Conservation (phyloP, 2,888 invertebrate genomes). For the Chloroclysta siterata region DNA sequence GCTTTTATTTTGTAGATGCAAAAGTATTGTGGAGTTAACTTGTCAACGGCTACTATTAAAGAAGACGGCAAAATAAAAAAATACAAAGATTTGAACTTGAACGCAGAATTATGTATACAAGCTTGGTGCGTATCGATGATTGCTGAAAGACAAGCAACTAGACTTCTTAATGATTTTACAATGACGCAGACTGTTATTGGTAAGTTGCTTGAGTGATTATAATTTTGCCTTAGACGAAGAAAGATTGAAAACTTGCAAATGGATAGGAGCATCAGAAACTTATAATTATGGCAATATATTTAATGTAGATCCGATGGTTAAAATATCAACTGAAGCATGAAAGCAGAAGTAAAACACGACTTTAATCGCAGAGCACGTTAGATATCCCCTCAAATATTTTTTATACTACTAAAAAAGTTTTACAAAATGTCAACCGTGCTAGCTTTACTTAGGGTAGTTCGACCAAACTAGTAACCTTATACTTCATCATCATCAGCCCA, state of each 20-base stretch:
- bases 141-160: constrained; percentile 67
- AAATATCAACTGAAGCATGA: too few species aligned
- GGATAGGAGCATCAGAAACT: too few species aligned
- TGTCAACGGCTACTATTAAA: constrained; percentile 47
- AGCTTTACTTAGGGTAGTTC: too few species aligned
- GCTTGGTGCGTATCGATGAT: constrained; percentile 75
- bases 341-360: too few species aligned
- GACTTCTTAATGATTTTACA: constrained; percentile 38
- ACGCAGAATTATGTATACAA: constrained; percentile 65
- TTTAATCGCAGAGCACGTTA: too few species aligned
- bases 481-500: too few species aligned
- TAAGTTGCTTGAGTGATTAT: constrained; percentile 27
- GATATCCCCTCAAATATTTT: too few species aligned
- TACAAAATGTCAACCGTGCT: too few species aligned
- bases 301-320: too few species aligned
- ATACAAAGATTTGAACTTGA: constrained; percentile 53
- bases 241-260: background rate
- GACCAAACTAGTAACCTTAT: too few species aligned
- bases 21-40: constrained; percentile 60
- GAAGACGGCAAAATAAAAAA: constrained; percentile 48
- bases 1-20: constrained; percentile 52
- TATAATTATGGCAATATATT: too few species aligned
- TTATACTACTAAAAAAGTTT: too few species aligned
- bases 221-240: background rate
- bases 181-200: constrained; percentile 43